Evolutionary conservation across 2,113 vertebrate species (phyloP).

Genomic region (Melanerpes formicivorus): DNA sequence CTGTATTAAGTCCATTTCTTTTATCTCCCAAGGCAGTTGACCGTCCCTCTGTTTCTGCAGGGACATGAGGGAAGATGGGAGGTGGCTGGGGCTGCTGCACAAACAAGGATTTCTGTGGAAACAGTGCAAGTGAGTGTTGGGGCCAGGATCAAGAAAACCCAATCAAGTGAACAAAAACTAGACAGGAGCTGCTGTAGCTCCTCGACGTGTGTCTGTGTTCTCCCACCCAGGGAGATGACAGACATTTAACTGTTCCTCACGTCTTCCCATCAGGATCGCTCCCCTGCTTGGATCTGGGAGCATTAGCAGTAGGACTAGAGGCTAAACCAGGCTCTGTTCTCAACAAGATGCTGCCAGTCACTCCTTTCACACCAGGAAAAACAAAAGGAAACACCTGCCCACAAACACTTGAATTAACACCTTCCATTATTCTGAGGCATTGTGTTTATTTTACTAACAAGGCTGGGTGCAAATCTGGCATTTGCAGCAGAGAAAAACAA

Average conservation of each 20-base stretch:
- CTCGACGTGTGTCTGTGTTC: accelerated
- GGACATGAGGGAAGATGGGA: background rate
- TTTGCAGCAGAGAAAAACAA: background rate
- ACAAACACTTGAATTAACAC: background rate
- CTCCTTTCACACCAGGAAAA: background rate
- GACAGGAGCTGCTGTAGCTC: background rate
- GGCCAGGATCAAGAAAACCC: background rate
- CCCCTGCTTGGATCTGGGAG: background rate
- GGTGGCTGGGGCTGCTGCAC: background rate
- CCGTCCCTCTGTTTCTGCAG: background rate
- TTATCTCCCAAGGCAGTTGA: background rate
- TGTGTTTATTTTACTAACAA: conserved; percentile 45
- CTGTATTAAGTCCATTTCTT: background rate
- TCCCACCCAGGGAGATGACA: background rate
- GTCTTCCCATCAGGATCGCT: accelerated
- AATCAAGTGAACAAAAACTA: conserved; percentile 8
- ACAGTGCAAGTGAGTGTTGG: background rate
- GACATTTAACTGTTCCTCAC: background rate
- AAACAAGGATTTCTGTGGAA: background rate
- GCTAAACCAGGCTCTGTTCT: background rate
- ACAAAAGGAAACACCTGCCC: conserved; percentile 35
- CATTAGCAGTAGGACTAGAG: background rate
- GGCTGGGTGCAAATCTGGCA: conserved; percentile 22
- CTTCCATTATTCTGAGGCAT: background rate
- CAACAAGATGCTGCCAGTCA: background rate